Base-by-base conservation (phyloP, 2,888 invertebrate species). In the Ectropis crepuscularia region DNA sequence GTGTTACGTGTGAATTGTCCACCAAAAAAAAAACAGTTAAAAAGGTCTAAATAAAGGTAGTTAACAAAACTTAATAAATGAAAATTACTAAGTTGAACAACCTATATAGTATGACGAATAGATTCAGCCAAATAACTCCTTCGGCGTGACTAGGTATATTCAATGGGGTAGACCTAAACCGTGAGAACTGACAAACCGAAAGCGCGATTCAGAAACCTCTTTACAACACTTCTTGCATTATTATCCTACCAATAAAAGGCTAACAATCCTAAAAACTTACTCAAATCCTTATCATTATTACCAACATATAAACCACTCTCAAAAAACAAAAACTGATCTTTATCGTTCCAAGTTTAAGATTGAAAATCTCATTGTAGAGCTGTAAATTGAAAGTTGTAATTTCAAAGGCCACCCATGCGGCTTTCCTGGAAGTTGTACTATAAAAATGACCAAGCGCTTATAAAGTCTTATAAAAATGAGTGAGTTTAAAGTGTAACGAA, bases 381-480 rank as follows among this genome's bases (percentile, higher is more conserved):
- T 39, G 57, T 42, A 11, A 49, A 38, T 8, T 8, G n/a, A 47
- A 50, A 16, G 11, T 71, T 68, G 42, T 43, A 37, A 48, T 46
- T 9, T 54, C n/a, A 69, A 72, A 72, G 84, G 74, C 90, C 89
- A 89, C 89, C 89, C 89, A 88, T 68, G 78, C 70, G 67, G 80
- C 73, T 77, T 85, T 82, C 85, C 80, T 72, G 74, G 84, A 85
- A 86, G 77, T 78, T 76, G 76, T 70, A 69, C 78, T 74, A 82
- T 85, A 85, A 86, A 85, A 84, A 83, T 84, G 75, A 81, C 76
- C 75, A 64, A 69, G 60, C 67, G 69, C 69, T 73, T 76, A 74
- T 74, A 74, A 74, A 66, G 76, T 70, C 68, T 77, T 74, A 82
- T 85, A 85, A 86, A 85, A 85, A 83, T 84, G 75, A 80, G 75